Evolutionary conservation across 2,113 vertebrate species (phyloP).

Genomic region (Bothrops jararaca): DNA sequence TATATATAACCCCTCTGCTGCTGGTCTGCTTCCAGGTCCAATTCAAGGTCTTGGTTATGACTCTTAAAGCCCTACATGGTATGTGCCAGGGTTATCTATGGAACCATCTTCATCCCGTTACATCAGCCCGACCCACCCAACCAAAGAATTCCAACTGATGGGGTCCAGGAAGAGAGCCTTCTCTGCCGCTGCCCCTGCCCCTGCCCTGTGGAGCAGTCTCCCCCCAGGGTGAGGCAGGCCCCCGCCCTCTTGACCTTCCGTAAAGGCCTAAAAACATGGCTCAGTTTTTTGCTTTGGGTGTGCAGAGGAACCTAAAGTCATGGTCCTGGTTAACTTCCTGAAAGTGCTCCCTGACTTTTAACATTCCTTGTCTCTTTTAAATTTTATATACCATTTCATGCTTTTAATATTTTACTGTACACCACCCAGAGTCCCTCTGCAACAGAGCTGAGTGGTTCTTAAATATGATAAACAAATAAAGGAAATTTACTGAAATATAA

Average conservation of each 20-base stretch:
- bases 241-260: background rate
- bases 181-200: background rate
- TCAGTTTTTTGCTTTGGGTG: background rate
- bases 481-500: background rate
- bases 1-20: background rate
- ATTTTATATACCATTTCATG: background rate
- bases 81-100: background rate
- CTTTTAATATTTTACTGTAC: background rate
- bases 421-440: background rate
- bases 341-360: background rate
- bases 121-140: background rate
- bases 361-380: background rate
- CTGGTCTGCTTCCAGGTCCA: background rate
- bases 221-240: background rate
- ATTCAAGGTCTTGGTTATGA: background rate
- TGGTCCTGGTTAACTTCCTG: background rate
- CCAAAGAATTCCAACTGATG: background rate
- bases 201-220: background rate
- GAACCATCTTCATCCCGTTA: background rate
- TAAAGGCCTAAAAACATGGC: background rate
- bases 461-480: background rate
- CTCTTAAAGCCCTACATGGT: background rate
- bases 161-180: background rate
- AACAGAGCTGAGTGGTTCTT: background rate
- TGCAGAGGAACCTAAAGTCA: background rate